A percentile compares a stretch with the other conserved stretches of the same genome.
phyloP scores from a whole-genome alignment of 2,888 invertebrate species.

The Julus scanicus region DNA sequence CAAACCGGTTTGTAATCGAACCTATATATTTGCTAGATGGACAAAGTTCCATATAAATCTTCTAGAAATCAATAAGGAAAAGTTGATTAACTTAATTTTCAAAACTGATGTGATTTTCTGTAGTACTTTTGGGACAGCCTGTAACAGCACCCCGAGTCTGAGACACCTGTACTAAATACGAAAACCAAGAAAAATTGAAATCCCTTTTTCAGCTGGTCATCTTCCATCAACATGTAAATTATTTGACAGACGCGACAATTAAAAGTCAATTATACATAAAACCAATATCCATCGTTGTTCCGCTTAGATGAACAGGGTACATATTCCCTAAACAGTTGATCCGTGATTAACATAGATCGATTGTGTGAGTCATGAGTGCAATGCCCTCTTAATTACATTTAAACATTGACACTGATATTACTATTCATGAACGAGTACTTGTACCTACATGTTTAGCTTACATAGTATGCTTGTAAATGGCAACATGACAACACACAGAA shows the following conservation, averaged over 20 bases:
- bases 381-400: background rate
- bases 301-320: background rate
- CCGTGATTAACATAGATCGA: background rate
- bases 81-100: too few species aligned
- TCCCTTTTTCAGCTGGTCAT: background rate
- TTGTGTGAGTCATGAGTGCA: background rate
- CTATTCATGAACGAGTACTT: background rate
- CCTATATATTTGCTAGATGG: too few species aligned
- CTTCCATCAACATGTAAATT: background rate
- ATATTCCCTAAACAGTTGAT: background rate
- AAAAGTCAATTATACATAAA: background rate
- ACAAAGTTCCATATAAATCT: too few species aligned
- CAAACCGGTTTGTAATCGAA: too few species aligned
- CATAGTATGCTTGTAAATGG: background rate
- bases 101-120: too few species aligned
- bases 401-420: background rate
- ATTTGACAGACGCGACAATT: background rate
- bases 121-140: background rate
- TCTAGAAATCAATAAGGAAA: too few species aligned
- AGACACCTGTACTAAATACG: too few species aligned
- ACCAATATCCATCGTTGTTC: background rate
- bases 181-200: too few species aligned
- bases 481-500: too few species aligned
- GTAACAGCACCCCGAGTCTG: background rate
- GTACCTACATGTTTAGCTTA: background rate